phyloP scores from a whole-genome alignment of 2,888 invertebrate species.

The Lasioglossum malachurum region DNA sequence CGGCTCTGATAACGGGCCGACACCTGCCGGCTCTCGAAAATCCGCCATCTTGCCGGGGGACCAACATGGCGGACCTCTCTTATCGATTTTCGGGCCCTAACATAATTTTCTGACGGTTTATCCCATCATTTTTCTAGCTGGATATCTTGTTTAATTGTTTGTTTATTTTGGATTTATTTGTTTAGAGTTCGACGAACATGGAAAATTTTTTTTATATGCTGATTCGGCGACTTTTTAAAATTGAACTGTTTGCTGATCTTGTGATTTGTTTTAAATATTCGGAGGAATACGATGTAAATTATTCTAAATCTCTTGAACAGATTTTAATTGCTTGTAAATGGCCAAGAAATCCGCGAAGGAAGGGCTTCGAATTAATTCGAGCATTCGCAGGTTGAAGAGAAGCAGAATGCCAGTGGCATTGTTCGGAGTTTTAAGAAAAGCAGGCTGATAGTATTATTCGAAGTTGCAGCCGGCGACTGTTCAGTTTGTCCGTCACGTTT shows the following conservation, averaged over 20 bases:
- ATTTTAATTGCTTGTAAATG: no score
- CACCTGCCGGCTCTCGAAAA: conserved; percentile 57
- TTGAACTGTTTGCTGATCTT: no score
- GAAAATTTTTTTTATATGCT: no score
- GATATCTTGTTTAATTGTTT: no score
- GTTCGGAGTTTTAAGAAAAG: neutral
- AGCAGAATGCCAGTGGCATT: neutral
- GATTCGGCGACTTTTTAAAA: no score
- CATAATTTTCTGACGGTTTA: neutral
- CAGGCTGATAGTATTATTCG: neutral
- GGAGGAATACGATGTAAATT: neutral
- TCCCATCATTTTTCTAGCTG: no score
- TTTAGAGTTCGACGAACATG: no score
- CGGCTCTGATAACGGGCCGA: conserved; percentile 70
- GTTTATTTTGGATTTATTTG: no score
- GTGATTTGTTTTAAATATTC: no score
- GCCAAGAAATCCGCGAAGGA: neutral
- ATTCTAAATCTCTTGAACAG: neutral
- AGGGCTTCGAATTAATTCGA: neutral
- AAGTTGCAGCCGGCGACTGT: neutral
- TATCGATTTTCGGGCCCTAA: neutral
- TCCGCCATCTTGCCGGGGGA: neutral
- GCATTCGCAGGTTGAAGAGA: neutral
- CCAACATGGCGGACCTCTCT: neutral
- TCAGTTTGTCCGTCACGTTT: conserved; percentile 4